Conservation (phyloP, 2,797 vertebrate species). For the Cryptoblepharus egeriae region DNA sequence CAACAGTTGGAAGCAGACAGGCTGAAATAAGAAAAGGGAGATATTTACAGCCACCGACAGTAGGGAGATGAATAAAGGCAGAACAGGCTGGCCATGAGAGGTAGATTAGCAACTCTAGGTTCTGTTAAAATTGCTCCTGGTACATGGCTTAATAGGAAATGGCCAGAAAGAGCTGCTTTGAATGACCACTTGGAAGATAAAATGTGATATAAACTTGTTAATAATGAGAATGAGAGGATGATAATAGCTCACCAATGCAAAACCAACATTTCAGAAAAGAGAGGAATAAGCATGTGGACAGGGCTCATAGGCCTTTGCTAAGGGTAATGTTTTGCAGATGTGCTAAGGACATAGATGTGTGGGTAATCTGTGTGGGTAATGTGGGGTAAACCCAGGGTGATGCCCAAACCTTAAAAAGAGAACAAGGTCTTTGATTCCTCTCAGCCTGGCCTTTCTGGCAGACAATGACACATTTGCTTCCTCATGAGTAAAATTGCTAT, state of each 20-base stretch:
- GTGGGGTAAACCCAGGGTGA: too few relatives aligned
- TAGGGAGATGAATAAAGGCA: not conserved
- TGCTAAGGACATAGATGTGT: not conserved
- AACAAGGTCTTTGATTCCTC: too few relatives aligned
- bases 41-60: not conserved
- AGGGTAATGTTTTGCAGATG: not conserved
- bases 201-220: too few relatives aligned
- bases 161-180: not conserved
- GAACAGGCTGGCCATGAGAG: not conserved
- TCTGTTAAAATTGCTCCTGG: not conserved
- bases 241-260: too few relatives aligned
- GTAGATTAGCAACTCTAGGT: not conserved
- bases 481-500: too few relatives aligned
- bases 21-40: not conserved
- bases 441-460: too few relatives aligned
- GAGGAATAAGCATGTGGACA: not conserved
- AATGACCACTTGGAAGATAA: not conserved
- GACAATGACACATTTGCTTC: too few relatives aligned
- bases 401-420: too few relatives aligned
- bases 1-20: conserved; percentile 25
- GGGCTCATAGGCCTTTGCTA: not conserved
- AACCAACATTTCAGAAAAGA: not conserved
- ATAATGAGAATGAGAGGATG: too few relatives aligned
- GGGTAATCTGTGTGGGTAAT: too few relatives aligned
- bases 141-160: too few relatives aligned